Percentiles rank a stretch among this genome's conserved stretches.
Evolutionary conservation across 2,797 vertebrate genomes (phyloP).

Genomic region (Schizopygopsis pylzovi): DNA sequence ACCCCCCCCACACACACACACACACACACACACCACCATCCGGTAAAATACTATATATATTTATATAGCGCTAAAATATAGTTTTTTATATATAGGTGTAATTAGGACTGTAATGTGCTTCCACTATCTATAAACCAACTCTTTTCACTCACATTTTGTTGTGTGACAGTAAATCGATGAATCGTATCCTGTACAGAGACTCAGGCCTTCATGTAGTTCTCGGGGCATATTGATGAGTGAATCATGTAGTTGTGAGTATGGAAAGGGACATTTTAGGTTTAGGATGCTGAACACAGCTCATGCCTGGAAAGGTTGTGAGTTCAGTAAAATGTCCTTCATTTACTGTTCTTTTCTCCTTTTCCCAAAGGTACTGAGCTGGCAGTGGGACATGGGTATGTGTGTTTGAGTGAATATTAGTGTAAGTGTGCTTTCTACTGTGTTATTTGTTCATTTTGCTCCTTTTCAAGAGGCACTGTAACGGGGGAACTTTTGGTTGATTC

Average conservation of each 20-base stretch:
- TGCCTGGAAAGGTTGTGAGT: slow-evolving; percentile 22
- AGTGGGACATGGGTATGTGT: slow-evolving; percentile 5
- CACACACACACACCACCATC: too few relatives aligned
- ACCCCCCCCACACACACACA: too few relatives aligned
- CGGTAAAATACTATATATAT: not conserved
- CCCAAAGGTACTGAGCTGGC: not conserved
- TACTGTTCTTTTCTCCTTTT: slow-evolving; percentile 17
- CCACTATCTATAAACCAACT: not conserved
- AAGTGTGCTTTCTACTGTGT: not conserved
- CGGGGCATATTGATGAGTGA: not conserved
- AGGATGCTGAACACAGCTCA: slow-evolving; percentile 19
- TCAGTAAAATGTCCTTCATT: slow-evolving; percentile 41
- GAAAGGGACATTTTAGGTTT: slow-evolving; percentile 23
- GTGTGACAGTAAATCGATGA: not conserved
- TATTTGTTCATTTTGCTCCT: not conserved
- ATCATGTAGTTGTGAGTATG: not conserved
- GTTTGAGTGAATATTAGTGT: slow-evolving; percentile 14
- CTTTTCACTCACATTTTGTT: not conserved
- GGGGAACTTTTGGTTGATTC: not conserved
- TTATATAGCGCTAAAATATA: not conserved
- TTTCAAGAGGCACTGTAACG: not conserved
- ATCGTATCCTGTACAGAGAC: not conserved
- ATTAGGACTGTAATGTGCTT: not conserved
- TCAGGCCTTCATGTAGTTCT: not conserved
- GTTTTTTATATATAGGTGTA: not conserved